Percentiles rank a stretch among this genome's conserved stretches.
Conservation (phyloP, 2,888 invertebrate genomes). For the Stenodema calcarata region DNA sequence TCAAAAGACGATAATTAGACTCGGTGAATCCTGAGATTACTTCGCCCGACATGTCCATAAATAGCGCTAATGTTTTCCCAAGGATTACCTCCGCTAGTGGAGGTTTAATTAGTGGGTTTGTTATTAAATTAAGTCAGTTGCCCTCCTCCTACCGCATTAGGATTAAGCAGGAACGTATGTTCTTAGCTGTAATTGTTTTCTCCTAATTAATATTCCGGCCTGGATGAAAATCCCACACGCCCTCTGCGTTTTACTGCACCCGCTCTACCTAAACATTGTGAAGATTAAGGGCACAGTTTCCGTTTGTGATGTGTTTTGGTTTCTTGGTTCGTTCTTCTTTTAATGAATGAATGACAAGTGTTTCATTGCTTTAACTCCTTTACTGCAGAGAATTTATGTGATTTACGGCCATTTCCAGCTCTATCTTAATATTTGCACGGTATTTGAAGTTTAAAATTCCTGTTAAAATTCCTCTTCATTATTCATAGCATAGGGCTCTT, state of each 20-base stretch:
- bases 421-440: too few relatives aligned
- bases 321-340: background rate
- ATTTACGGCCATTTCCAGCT: too few relatives aligned
- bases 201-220: slow-evolving; percentile 46
- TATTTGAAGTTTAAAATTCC: too few relatives aligned
- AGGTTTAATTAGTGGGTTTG: slow-evolving; percentile 46
- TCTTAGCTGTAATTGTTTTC: slow-evolving; percentile 50
- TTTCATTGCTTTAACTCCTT: too few relatives aligned
- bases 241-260: slow-evolving; percentile 22
- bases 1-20: slow-evolving; percentile 41
- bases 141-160: slow-evolving; percentile 35
- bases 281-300: background rate
- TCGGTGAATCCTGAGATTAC: slow-evolving; percentile 28
- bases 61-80: slow-evolving; percentile 39
- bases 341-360: background rate
- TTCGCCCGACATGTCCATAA: slow-evolving; percentile 39
- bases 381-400: too few relatives aligned
- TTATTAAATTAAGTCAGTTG: slow-evolving; percentile 48
- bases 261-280: slow-evolving; percentile 21
- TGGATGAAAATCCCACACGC: slow-evolving; percentile 27
- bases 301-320: background rate
- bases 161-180: slow-evolving; percentile 48
- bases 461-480: too few relatives aligned
- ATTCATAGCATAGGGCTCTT: too few relatives aligned
- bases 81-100: slow-evolving; percentile 42